Conservation (phyloP, 2,888 invertebrate genomes). For the Conchocele bisecta region DNA sequence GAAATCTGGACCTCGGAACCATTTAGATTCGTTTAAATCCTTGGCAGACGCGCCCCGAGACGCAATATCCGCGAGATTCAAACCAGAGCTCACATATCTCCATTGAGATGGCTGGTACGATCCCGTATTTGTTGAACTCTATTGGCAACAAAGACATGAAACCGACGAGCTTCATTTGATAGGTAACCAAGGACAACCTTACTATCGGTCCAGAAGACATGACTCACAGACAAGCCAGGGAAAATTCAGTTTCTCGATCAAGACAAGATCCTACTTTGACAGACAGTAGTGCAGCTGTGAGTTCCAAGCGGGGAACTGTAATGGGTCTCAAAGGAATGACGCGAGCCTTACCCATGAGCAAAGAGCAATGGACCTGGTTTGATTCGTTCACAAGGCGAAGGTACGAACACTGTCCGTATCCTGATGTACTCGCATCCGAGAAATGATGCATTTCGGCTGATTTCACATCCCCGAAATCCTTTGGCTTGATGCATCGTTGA, state of each 20-base stretch:
- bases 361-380: background rate
- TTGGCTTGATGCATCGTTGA: background rate
- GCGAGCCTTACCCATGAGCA: conserved; percentile 31
- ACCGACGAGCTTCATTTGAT: background rate
- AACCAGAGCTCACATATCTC: conserved; percentile 32
- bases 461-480: background rate
- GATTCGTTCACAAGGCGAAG: conserved; percentile 1
- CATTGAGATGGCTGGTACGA: conserved; percentile 29
- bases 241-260: conserved; percentile 3
- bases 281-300: conserved; percentile 36
- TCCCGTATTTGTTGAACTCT: conserved; percentile 25
- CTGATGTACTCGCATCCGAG: conserved; percentile 10
- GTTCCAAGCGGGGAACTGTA: conserved; percentile 46
- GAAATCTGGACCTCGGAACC: conserved; percentile 48
- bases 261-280: conserved; percentile 13
- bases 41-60: conserved; percentile 34
- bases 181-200: background rate
- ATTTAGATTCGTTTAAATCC: conserved; percentile 10
- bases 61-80: conserved; percentile 52
- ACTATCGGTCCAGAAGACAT: background rate
- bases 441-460: conserved; percentile 20
- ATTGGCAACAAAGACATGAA: background rate
- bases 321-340: conserved; percentile 49
- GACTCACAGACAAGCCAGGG: background rate
- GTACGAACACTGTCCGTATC: background rate